Evolutionary conservation across 2,113 vertebrate genomes (phyloP).

Genomic region (Nansenia antarctica): DNA sequence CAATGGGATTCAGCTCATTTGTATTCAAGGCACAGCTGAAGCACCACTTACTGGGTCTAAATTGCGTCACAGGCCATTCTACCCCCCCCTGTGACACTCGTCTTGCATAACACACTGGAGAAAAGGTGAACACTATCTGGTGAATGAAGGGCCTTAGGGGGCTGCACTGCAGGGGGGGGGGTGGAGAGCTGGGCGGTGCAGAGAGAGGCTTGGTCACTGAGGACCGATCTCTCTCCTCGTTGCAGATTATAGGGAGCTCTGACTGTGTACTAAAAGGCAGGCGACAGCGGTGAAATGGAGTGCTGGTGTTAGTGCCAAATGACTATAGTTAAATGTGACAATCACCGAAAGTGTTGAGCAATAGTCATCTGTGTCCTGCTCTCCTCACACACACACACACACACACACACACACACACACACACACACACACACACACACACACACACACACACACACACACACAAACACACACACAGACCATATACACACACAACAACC

Average conservation of each 20-base stretch:
- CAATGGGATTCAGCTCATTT: not conserved
- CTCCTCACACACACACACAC: not conserved
- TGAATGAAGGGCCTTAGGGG: not conserved
- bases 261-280: not conserved
- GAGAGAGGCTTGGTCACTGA: not conserved
- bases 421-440: slow-evolving; percentile 2
- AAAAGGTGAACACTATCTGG: not conserved
- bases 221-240: not conserved
- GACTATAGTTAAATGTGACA: not conserved
- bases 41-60: not conserved
- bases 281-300: not conserved
- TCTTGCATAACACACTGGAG: not conserved
- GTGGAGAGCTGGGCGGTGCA: not conserved
- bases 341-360: slow-evolving; percentile 36
- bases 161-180: not conserved
- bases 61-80: slow-evolving; percentile 1
- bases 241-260: not conserved
- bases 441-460: not conserved
- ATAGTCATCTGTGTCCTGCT: not conserved
- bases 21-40: slow-evolving; percentile 33
- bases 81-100: not conserved
- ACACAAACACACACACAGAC: too few species aligned
- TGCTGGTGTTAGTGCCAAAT: not conserved
- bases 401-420: not conserved
- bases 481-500: not conserved